Evolutionary conservation across 1,140 invertebrate genomes (phyloP).

Genomic region (Penaeus japonicus): DNA sequence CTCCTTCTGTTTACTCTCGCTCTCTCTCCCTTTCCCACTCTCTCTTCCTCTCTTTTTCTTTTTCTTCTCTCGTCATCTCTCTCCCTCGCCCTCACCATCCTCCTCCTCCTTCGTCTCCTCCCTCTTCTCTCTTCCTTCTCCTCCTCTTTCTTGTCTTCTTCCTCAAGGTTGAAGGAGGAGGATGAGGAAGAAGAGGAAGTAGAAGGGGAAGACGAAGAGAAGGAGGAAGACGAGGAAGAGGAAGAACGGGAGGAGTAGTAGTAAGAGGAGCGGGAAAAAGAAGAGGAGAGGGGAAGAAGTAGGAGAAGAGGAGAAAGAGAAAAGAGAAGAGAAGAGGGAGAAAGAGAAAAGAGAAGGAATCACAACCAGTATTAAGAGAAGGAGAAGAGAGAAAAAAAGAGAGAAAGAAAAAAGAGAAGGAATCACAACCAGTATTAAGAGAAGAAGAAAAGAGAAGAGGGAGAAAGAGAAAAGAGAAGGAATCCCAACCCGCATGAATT

Average conservation of each 20-base stretch:
- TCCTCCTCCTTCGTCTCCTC: background rate
- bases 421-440: too few species aligned
- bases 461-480: too few species aligned
- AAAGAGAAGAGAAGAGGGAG: too few species aligned
- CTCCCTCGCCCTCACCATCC: background rate
- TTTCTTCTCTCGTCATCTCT: background rate
- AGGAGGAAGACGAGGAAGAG: background rate
- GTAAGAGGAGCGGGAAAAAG: background rate
- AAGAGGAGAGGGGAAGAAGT: background rate
- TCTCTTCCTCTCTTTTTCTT: slow-evolving; percentile 9
- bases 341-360: too few species aligned
- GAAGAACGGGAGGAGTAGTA: background rate
- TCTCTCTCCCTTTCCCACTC: background rate
- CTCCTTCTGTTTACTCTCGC: background rate
- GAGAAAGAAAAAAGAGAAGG: too few species aligned
- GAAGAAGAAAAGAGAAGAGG: too few species aligned
- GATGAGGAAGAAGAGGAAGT: background rate
- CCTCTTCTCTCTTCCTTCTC: background rate
- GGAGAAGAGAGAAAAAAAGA: too few species aligned
- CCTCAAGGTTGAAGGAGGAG: too few species aligned
- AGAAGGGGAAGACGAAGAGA: background rate
- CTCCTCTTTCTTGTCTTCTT: background rate
- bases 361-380: too few species aligned
- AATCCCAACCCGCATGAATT: too few species aligned
- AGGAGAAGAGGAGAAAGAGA: background rate